Percentiles rank a stretch among this genome's conserved stretches.
Conservation (phyloP, 2,888 invertebrate species). For the Amphipyra berbera region DNA sequence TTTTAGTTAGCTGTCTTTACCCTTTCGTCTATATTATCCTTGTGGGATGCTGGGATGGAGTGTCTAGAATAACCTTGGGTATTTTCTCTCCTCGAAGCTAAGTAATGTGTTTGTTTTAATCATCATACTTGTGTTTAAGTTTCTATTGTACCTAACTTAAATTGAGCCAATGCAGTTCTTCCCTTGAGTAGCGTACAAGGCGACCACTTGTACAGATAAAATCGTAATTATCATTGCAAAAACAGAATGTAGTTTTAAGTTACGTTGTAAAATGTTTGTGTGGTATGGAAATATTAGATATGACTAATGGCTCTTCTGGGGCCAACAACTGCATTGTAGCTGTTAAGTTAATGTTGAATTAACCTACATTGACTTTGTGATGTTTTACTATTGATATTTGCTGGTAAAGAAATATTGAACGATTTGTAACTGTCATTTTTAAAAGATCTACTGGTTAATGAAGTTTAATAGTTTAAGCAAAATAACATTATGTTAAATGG, state of each 20-base stretch:
- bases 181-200: conserved; percentile 6
- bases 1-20: conserved; percentile 46
- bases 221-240: conserved; percentile 13
- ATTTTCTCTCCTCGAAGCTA: conserved; percentile 22
- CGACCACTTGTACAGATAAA: background rate
- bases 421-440: background rate
- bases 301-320: conserved; percentile 31
- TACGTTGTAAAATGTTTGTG: conserved; percentile 15
- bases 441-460: background rate
- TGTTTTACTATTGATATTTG: conserved; percentile 18
- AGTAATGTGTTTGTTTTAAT: conserved; percentile 32
- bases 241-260: conserved; percentile 11
- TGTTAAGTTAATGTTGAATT: conserved; percentile 12
- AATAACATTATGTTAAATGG: background rate
- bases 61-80: conserved; percentile 33
- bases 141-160: conserved; percentile 7
- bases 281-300: conserved; percentile 18
- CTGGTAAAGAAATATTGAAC: background rate
- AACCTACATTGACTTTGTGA: conserved; percentile 26
- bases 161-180: background rate
- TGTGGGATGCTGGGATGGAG: conserved; percentile 14
- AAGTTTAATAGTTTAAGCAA: no score
- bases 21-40: conserved; percentile 45
- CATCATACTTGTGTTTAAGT: conserved; percentile 33
- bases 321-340: conserved; percentile 2